Base-by-base conservation (phyloP, 2,888 invertebrate genomes). In the Agrotis segetum region DNA sequence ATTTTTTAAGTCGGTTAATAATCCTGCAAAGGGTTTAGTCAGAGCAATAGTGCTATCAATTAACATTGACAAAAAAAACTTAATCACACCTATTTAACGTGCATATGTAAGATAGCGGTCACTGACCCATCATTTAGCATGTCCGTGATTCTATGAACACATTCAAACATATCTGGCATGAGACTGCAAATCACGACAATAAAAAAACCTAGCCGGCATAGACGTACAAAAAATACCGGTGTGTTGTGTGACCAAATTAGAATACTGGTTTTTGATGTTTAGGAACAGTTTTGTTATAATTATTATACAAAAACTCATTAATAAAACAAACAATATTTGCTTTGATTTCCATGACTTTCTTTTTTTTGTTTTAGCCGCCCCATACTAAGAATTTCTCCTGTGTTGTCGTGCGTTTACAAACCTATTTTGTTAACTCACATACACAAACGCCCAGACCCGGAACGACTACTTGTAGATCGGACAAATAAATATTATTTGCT, bases 101-200 rank as follows among this genome's bases (percentile, higher is more conserved):
- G 7, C 34, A 7, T 40, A 40, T 40, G 11, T 11, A 40, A 40
- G 40, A 9, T 3, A 24, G 17, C 21, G 71, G 52, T 46, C 62
- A 50, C 9, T 53, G 59, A 59, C 62, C 74, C 19, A 24, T 5
- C 24, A 34, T 52, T 75, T 75, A 67, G 49, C 50, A 49, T 49
- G 21, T n/a, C 24, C 2, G 19, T 44, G 29, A 49, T 49, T 47
- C 0, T 46, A 34, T 24, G 58, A 50, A 52, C 44, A 40, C 1
- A 46, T 56, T 72, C 17, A 17, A 24, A 40, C 0, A 1, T 34
- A 21, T 56, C 56, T 47, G 40, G 5, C 53, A 63, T 63, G n/a
- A 55, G 53, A 24, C 16, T 44, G 63, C 74, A 71, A 4, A 24
- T 73, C 3, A n/a, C 5, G 50, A 60, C n/a, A 21, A 14, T 16